Percentiles rank a stretch among this genome's conserved stretches.
Evolutionary conservation across 2,888 invertebrate genomes (phyloP).

Genomic region (Mythimna vitellina): DNA sequence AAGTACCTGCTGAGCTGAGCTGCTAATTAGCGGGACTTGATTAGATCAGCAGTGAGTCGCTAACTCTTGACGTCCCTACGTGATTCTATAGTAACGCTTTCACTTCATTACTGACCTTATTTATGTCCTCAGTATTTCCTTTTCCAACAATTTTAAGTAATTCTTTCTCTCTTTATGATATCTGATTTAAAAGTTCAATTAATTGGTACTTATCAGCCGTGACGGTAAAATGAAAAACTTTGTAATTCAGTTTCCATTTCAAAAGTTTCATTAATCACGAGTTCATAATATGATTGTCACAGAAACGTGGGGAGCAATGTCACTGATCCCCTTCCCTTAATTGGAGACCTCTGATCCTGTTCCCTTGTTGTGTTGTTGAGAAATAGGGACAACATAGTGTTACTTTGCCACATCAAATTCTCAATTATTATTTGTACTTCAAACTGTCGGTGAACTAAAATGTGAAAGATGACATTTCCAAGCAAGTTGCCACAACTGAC

Average conservation of each 20-base stretch:
- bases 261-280: background rate
- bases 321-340: conserved; percentile 2
- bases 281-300: background rate
- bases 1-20: conserved; percentile 35
- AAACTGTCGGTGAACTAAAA: background rate
- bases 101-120: conserved; percentile 11
- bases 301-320: too few species aligned
- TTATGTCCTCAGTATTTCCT: background rate
- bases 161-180: background rate
- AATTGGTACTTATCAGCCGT: background rate
- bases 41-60: conserved; percentile 18
- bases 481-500: background rate
- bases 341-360: background rate
- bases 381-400: too few species aligned
- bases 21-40: conserved; percentile 19
- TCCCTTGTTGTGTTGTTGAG: background rate
- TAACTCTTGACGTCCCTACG: conserved; percentile 26
- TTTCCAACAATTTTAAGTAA: background rate
- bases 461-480: background rate
- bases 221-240: background rate
- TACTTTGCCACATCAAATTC: background rate
- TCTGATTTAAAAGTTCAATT: background rate
- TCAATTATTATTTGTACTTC: background rate
- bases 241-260: background rate
- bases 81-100: conserved; percentile 29